Conservation (phyloP, 2,888 invertebrate species). For the Drosophila vallismaia region DNA sequence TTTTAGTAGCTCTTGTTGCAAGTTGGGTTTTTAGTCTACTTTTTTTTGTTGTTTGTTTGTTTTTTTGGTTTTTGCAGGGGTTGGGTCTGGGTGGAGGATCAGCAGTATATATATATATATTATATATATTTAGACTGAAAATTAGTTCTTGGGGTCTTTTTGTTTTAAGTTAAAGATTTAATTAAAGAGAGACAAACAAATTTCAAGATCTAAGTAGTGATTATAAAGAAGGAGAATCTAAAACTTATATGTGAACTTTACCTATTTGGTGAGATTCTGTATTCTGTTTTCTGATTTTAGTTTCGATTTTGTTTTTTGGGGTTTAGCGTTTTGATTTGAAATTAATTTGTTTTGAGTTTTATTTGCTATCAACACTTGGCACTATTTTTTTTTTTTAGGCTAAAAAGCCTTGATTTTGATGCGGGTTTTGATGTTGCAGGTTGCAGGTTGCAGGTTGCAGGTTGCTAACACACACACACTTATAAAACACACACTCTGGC, state of each 20-base stretch:
- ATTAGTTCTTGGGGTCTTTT: constrained; percentile 2
- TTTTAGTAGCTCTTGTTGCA: constrained; percentile 11
- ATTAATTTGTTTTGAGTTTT: constrained; percentile 16
- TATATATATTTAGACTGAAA: constrained; percentile 9
- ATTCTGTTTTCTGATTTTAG: constrained; percentile 40
- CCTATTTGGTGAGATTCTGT: constrained; percentile 63
- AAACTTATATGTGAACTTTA: constrained; percentile 67
- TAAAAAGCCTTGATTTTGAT: not conserved
- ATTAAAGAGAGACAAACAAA: constrained; percentile 16
- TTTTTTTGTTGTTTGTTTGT: not conserved
- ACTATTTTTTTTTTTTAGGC: constrained; percentile 2
- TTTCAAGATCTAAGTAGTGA: constrained; percentile 7
- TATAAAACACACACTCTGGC: constrained; percentile 2
- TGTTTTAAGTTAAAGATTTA: constrained; percentile 1
- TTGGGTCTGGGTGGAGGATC: constrained; percentile 40
- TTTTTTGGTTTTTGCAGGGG: constrained; percentile 35
- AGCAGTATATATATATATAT: constrained; percentile 24
- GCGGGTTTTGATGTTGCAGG: too few relatives aligned
- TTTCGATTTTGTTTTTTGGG: constrained; percentile 29
- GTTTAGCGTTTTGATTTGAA: constrained; percentile 2
- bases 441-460: not conserved
- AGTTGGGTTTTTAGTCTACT: not conserved
- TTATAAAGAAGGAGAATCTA: constrained; percentile 47
- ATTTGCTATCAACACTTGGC: constrained; percentile 47
- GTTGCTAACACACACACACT: not conserved